Base-by-base conservation (phyloP, 2,113 vertebrate genomes). In the Tachysurus fulvidraco region DNA sequence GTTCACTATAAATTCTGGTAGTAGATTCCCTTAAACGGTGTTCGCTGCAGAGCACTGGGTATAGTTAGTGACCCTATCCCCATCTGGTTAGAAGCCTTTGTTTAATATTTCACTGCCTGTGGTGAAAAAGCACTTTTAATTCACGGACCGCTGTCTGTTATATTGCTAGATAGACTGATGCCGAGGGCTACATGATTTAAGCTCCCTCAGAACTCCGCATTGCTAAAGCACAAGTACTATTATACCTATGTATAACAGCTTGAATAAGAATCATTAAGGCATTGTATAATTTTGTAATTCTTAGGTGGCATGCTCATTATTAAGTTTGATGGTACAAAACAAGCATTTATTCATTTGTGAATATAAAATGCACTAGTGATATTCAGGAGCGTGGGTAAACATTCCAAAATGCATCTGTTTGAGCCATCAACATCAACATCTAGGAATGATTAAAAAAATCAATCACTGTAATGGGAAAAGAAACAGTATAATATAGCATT, bases 21-120 rank as follows among this genome's bases (percentile, higher is more conserved):
- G 79, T 69, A 5, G 59, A 88, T 88, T 76, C 21, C 83, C 78
- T 83, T 88, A 85, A 76, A 88, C 83, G 87, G 87, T 76, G 78
- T 55, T 85, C 65, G 62, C 50, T 55, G 54, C 64, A 86, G 65
- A 73, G 78, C 65, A 86, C 54, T 30, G 55, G 84, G 67, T 82
- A 82, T 82, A 71, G 85, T 71, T 81, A 50, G 78, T 55, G 30
- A 55, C 64, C 62, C 41, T 30, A 71, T 59, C 25, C 30, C 16
- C 65, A 86, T 80, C 64, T 73, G 78, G 78, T 62, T 82, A 82
- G 54, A 28, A 46, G 55, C n/a, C 85, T 60, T 69, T 81, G 78
- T 69, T 81, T 44, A 86, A 86, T 80, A 14, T 71, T 36, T 71
- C 85, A 79, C 76, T 85, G 84, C 60, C 74, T 65, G 54, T 54